Evolutionary conservation across 2,797 vertebrate species (phyloP).

Genomic region (Podarcis siculus): DNA sequence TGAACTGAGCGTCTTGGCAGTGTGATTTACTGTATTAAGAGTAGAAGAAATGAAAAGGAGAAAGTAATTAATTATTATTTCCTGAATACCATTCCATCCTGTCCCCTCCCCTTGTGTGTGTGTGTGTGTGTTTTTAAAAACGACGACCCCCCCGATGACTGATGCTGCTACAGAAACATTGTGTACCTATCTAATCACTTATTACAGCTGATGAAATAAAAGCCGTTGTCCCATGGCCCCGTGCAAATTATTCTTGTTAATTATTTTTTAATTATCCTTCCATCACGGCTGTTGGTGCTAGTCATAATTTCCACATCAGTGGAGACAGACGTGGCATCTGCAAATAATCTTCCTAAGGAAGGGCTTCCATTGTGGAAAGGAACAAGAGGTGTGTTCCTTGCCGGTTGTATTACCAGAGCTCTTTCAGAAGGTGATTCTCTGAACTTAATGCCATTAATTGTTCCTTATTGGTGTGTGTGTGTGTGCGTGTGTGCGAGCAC

Average conservation of each 20-base stretch:
- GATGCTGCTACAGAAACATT: conserved; percentile 48
- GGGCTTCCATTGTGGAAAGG: conserved; percentile 19
- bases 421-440: background rate
- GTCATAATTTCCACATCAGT: conserved; percentile 70
- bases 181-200: conserved; percentile 67
- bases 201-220: conserved; percentile 71
- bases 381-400: background rate
- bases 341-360: conserved; percentile 37
- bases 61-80: conserved; percentile 59
- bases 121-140: background rate
- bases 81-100: background rate
- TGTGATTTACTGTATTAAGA: conserved; percentile 52
- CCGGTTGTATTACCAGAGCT: accelerated
- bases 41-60: conserved; percentile 58
- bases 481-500: accelerated
- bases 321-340: conserved; percentile 58
- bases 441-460: conserved; percentile 12
- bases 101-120: background rate
- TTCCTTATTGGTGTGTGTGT: accelerated
- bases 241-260: conserved; percentile 81
- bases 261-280: conserved; percentile 81
- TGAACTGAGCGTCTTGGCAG: conserved; percentile 50
- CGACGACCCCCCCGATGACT: background rate
- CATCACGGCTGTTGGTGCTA: conserved; percentile 67
- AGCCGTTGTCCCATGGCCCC: conserved; percentile 68